Evolutionary conservation across 2,113 vertebrate genomes (phyloP).

Genomic region (Barbus barbus): DNA sequence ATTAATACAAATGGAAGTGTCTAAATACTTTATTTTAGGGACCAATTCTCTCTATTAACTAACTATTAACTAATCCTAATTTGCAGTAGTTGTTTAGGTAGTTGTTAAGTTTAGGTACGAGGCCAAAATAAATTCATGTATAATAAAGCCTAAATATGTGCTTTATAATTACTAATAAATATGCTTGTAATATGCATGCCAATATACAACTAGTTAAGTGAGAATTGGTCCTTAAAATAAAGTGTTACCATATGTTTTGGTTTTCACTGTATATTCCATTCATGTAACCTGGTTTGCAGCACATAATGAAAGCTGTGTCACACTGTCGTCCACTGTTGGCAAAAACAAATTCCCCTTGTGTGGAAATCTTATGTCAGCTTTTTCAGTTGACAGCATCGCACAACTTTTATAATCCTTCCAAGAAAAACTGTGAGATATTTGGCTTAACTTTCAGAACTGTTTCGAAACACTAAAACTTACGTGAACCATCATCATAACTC

Average conservation of each 20-base stretch:
- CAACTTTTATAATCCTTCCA: slow-evolving; percentile 34
- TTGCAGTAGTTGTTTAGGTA: not conserved
- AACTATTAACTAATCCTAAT: not conserved
- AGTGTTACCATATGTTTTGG: not conserved
- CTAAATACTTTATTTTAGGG: not conserved
- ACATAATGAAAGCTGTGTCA: not conserved
- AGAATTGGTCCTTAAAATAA: not conserved
- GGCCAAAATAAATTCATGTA: not conserved
- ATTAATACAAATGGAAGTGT: not conserved
- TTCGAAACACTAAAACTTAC: slow-evolving; percentile 58
- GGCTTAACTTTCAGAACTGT: slow-evolving; percentile 60
- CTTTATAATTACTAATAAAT: not conserved
- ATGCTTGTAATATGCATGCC: not conserved
- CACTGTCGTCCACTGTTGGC: not conserved
- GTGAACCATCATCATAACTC: not conserved
- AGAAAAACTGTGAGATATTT: slow-evolving; percentile 40
- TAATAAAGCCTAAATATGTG: not conserved
- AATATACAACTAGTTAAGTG: not conserved
- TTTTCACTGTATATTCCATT: not conserved
- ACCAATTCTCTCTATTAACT: too few relatives aligned
- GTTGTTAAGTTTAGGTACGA: not conserved
- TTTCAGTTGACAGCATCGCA: not conserved
- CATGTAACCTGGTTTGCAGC: not conserved
- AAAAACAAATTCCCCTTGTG: slow-evolving; percentile 12
- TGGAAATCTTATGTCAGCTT: slow-evolving; percentile 29